Evolutionary conservation across 30 jellyfish, hydroid and myxozoan species (phyloP), one percentile per base, ranked within the genome.

Genomic region (Nemopilema nomurai): DNA sequence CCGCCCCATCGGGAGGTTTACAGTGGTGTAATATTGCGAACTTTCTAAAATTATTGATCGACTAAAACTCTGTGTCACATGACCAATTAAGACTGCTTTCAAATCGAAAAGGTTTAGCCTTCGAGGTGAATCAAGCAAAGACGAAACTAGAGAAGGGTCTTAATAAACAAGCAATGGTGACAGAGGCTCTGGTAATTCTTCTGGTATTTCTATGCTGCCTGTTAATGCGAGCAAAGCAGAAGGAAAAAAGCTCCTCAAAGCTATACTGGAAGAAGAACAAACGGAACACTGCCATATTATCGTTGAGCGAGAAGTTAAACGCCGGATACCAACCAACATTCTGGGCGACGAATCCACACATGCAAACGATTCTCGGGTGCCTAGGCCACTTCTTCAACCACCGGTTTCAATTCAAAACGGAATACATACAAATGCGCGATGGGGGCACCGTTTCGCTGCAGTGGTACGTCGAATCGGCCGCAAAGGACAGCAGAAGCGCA

Each of bases 291-390:
- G 93, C 93, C 3, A 66, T 85, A 17, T 27, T 85, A 25, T 53
- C 82, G 1, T 41, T n/a, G 63, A 73, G 93, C 75, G 80, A 49
- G 29, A 51, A 31, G 28, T 79, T 88, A 28, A 66, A 79, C 41
- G 82, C 81, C 4, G 90, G 90, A 62, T 88, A 31, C 67, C 83
- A 51, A 32, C 96, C 96, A 28, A 88, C 96, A 24, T 79, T 79
- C 69, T 88, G 96, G 96, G 96, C 96, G 26, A 17, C 67, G 9
- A 75, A 71, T 72, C 66, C 85, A 8, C 91, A 88, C 32, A 69
- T 88, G 17, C 96, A 88, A 69, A 88, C 96, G 50, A 53, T 79
- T 26, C 88, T 88, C 1, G 88, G 84, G 21, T 62, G 74, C 4
- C 18, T 79, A 18, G 68, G 69, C 8, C 83, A 75, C 21, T 74